Evolutionary conservation across 2,797 vertebrate species (phyloP).

Genomic region (Cuculus canorus): DNA sequence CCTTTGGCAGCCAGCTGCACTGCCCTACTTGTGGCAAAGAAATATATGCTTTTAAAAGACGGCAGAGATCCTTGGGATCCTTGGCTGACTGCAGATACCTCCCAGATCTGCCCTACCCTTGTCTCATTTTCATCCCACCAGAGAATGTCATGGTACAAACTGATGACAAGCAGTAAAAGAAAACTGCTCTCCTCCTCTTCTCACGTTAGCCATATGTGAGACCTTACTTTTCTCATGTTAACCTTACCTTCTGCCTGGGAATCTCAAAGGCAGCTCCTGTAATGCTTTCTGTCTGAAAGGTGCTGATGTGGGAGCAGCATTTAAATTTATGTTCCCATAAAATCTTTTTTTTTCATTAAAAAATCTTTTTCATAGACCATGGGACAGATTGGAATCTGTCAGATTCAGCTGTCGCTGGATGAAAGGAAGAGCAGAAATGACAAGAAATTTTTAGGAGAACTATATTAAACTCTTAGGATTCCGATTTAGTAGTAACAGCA

Average conservation of each 20-base stretch:
- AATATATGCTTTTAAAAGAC: neutral
- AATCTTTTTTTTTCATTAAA: neutral
- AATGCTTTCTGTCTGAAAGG: neutral
- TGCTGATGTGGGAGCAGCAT: neutral
- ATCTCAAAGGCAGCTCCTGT: neutral
- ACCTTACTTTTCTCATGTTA: neutral
- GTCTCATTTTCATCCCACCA: neutral
- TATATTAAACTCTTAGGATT: conserved; percentile 51
- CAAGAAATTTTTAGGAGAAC: conserved; percentile 36
- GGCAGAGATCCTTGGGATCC: neutral
- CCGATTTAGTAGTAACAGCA: neutral
- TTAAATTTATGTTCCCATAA: neutral
- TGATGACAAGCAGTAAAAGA: neutral
- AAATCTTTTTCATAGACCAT: neutral
- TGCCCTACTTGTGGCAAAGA: neutral
- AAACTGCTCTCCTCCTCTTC: neutral
- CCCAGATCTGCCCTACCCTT: neutral
- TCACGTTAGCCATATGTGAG: neutral
- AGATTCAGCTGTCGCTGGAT: conserved; percentile 5
- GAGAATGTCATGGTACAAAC: neutral
- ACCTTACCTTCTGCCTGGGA: neutral
- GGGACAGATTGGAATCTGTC: conserved; percentile 39
- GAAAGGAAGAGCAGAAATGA: conserved; percentile 14
- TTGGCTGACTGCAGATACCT: neutral
- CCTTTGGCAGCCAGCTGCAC: neutral